These are phyloP conservation scores for Aspidapion aeneum DNA, from an alignment of 2,888 invertebrate genomes.

Conservation along the genomic window DNA sequence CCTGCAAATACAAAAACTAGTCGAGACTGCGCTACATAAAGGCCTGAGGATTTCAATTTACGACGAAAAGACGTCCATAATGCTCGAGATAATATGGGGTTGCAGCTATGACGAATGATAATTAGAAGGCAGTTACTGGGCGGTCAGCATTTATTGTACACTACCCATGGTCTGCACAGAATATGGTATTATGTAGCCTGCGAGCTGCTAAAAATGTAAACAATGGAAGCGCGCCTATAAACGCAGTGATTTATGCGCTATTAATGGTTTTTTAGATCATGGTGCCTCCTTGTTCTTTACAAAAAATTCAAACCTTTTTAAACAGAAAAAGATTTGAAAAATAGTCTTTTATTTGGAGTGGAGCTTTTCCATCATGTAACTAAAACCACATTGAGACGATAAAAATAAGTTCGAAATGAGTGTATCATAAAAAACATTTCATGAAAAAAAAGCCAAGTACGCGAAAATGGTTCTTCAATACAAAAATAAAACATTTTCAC, in stretches of 20 bases:
- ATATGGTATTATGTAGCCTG: background rate
- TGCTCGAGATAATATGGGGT: background rate
- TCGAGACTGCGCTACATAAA: background rate
- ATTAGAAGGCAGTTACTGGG: background rate
- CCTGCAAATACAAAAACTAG: background rate
- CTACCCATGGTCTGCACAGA: no score
- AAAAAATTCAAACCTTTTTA: no score
- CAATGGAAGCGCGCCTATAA: background rate
- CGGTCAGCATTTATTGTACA: background rate
- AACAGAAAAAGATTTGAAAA: no score
- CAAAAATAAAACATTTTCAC: no score
- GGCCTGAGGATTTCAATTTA: background rate
- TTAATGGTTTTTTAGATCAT: background rate
- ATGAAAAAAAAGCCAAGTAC: no score
- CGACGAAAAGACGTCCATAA: background rate
- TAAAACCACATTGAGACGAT: no score
- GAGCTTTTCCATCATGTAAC: no score
- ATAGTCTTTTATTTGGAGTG: no score
- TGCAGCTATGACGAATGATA: background rate
- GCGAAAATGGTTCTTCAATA: no score
- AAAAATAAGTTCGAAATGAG: no score
- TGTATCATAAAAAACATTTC: no score
- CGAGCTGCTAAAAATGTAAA: background rate
- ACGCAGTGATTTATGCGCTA: background rate
- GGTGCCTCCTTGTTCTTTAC: no score